Percentiles rank a stretch among this genome's conserved stretches.
These are phyloP conservation scores for Cantharis lateralis DNA, from an alignment of 2,888 invertebrate species.

Conservation along the genomic window DNA sequence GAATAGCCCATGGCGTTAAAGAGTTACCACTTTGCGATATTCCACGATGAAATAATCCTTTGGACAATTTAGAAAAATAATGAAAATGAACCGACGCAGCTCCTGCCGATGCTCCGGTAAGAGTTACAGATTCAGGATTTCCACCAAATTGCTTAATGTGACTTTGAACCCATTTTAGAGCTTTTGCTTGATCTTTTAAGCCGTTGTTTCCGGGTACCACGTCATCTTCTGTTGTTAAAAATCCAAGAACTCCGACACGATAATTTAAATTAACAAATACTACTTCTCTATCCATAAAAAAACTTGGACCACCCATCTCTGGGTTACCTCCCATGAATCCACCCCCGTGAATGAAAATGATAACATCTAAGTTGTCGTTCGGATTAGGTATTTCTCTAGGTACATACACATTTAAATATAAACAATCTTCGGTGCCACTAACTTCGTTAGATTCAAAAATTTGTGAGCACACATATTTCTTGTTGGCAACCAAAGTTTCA, in stretches of 20 bases:
- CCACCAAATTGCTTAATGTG: conserved; percentile 72
- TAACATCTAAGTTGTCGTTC: conserved; percentile 58
- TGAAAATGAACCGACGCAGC: conserved; percentile 74
- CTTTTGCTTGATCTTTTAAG: conserved; percentile 70
- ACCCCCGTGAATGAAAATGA: conserved; percentile 65
- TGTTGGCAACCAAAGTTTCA: not conserved
- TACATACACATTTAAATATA: conserved; percentile 63
- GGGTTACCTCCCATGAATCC: conserved; percentile 64
- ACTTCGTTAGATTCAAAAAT: not conserved
- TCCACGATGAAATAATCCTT: conserved; percentile 62
- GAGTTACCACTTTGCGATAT: conserved; percentile 71
- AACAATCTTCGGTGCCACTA: conserved; percentile 65
- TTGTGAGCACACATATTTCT: not conserved
- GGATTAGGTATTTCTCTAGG: conserved; percentile 52
- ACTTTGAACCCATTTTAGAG: conserved; percentile 67
- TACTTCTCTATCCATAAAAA: conserved; percentile 64
- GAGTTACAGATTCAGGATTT: conserved; percentile 66
- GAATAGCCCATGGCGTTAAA: conserved; percentile 60
- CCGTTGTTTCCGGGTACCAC: conserved; percentile 70
- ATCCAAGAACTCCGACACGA: conserved; percentile 69
- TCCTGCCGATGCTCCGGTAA: conserved; percentile 71
- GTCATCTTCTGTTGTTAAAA: conserved; percentile 71
- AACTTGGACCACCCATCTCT: conserved; percentile 53
- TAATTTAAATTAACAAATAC: conserved; percentile 69
- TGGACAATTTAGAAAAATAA: conserved; percentile 65